Conservation (phyloP, 1,140 invertebrate species). For the Neodiprion lecontei region DNA sequence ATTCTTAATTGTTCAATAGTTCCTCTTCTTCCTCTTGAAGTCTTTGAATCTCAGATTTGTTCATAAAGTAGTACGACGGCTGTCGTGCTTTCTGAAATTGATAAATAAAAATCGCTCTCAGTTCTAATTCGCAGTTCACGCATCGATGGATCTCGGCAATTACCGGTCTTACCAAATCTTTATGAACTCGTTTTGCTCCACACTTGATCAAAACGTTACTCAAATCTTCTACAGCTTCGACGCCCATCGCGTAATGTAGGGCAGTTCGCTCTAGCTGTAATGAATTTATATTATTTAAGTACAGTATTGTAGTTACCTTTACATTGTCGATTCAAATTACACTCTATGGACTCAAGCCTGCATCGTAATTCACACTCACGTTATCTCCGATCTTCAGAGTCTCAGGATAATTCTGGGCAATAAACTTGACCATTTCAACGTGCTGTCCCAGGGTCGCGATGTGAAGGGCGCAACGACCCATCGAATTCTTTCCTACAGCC, state of each 20-base stretch:
- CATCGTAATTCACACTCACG: conserved; percentile 65
- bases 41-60: conserved; percentile 83
- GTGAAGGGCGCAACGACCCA: conserved; percentile 77
- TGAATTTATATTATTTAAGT: conserved; percentile 20
- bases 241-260: conserved; percentile 89
- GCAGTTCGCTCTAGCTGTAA: conserved; percentile 83
- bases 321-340: too few species aligned
- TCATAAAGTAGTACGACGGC: conserved; percentile 92
- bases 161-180: conserved; percentile 72
- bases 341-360: conserved; percentile 1
- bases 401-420: conserved; percentile 76
- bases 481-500: conserved; percentile 77
- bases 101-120: conserved; percentile 18
- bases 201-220: conserved; percentile 81
- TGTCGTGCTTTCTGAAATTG: conserved; percentile 77
- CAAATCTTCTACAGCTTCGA: conserved; percentile 80
- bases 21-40: conserved; percentile 84
- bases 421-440: conserved; percentile 76
- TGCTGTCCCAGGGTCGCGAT: conserved; percentile 83
- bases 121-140: conserved; percentile 20
- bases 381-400: conserved; percentile 82
- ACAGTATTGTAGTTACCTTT: background rate
- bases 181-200: conserved; percentile 80
- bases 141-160: conserved; percentile 9
- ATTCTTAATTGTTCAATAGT: conserved; percentile 21